Percentiles rank a stretch among this genome's conserved stretches.
Conservation (phyloP, 2,113 vertebrate species). For the Boleophthalmus pectinirostris region DNA sequence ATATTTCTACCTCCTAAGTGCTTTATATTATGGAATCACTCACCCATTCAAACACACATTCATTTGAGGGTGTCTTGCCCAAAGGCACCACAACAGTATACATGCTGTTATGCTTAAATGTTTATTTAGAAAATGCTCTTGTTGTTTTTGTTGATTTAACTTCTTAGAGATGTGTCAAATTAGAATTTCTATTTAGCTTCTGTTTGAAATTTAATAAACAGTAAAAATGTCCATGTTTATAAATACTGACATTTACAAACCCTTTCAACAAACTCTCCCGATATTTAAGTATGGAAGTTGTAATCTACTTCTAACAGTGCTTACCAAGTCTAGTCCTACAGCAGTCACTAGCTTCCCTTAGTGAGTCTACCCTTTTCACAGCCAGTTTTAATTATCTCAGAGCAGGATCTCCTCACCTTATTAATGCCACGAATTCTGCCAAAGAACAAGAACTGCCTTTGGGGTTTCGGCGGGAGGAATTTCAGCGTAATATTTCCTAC, state of each 20-base stretch:
- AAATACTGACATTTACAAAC: not conserved
- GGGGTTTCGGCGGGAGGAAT: constrained; percentile 39
- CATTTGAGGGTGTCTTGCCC: too few relatives aligned
- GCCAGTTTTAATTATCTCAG: constrained; percentile 47
- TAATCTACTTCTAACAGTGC: constrained; percentile 2
- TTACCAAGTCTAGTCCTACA: constrained; percentile 12
- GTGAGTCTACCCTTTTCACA: constrained; percentile 31
- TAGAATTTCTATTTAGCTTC: not conserved
- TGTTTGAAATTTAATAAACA: not conserved
- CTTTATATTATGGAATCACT: too few relatives aligned
- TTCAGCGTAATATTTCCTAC: constrained; percentile 48
- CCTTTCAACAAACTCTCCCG: not conserved
- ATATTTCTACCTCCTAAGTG: too few relatives aligned
- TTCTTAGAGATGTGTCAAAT: not conserved
- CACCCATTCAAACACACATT: too few relatives aligned
- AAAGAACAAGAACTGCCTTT: constrained; percentile 43
- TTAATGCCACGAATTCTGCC: constrained; percentile 49
- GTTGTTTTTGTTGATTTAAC: not conserved
- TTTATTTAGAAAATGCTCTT: not conserved
- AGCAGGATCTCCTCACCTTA: constrained; percentile 50
- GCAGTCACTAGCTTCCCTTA: constrained; percentile 20
- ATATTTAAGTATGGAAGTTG: not conserved
- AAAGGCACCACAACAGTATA: too few relatives aligned
- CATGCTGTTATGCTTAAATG: too few relatives aligned
- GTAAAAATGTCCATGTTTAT: not conserved